These are phyloP conservation scores for Mimumesa dahlbomi DNA, from an alignment of 2,888 invertebrate genomes.

Conservation along the genomic window DNA sequence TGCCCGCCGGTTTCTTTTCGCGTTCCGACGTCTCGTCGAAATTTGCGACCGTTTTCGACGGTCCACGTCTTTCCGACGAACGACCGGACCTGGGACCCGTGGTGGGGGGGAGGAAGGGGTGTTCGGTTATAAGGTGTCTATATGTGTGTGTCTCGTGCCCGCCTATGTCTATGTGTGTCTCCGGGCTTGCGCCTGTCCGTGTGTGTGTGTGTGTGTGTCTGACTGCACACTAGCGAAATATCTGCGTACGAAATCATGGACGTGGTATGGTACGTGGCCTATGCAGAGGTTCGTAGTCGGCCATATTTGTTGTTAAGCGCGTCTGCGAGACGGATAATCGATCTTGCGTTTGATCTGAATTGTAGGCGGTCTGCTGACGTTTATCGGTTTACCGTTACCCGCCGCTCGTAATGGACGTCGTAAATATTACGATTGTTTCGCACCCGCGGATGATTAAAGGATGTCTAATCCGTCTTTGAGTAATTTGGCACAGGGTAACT, in stretches of 20 bases:
- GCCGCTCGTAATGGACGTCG: neutral
- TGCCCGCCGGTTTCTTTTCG: slow-evolving; percentile 4
- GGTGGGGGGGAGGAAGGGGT: neutral
- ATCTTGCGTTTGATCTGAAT: slow-evolving; percentile 54
- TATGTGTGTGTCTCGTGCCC: neutral
- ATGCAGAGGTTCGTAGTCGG: slow-evolving; percentile 57
- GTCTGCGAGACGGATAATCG: slow-evolving; percentile 51
- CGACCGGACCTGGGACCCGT: no score
- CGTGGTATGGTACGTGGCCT: slow-evolving; percentile 23
- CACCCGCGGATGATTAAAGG: no score
- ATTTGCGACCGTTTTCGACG: no score
- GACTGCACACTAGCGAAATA: slow-evolving; percentile 10
- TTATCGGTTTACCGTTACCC: slow-evolving; percentile 47
- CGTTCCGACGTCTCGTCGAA: neutral
- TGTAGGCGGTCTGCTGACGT: slow-evolving; percentile 42
- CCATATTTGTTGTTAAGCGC: slow-evolving; percentile 62
- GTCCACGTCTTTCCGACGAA: no score
- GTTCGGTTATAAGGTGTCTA: neutral
- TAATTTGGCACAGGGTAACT: neutral
- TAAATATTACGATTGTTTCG: neutral
- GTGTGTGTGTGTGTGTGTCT: slow-evolving; percentile 21
- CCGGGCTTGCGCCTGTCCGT: no score
- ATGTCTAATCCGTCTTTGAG: neutral
- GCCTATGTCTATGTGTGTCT: neutral
- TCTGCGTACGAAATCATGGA: slow-evolving; percentile 13